Conservation (phyloP, 2,797 vertebrate genomes). For the Girardinus metallicus region DNA sequence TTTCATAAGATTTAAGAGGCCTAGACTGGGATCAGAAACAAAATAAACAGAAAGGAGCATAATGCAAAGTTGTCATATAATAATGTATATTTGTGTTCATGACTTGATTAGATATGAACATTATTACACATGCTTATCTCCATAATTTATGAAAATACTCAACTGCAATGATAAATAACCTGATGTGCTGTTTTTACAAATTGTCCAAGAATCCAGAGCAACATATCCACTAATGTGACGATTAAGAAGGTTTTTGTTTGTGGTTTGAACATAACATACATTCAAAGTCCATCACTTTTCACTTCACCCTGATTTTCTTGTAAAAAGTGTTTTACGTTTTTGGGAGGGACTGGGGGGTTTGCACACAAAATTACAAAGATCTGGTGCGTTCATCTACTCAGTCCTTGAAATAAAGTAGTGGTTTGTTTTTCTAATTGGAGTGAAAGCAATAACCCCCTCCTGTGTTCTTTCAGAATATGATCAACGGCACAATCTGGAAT, state of each 20-base stretch:
- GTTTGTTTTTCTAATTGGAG: neutral
- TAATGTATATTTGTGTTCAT: neutral
- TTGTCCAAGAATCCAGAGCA: too few species aligned
- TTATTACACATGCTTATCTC: neutral
- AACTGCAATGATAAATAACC: neutral
- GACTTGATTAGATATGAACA: neutral
- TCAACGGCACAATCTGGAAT: constrained; percentile 94
- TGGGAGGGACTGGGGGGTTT: too few species aligned
- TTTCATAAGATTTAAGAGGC: neutral
- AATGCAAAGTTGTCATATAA: neutral
- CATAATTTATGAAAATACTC: neutral
- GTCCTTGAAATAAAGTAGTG: neutral
- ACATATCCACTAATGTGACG: too few species aligned
- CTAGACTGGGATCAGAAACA: neutral
- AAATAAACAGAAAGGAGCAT: neutral
- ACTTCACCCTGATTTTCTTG: too few species aligned
- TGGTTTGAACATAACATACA: too few species aligned
- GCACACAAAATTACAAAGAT: neutral
- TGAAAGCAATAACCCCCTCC: neutral
- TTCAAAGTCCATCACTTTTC: too few species aligned
- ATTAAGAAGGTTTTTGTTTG: too few species aligned
- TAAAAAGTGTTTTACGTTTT: too few species aligned
- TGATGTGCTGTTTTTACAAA: neutral
- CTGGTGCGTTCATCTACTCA: neutral
- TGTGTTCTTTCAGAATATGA: constrained; percentile 84